These are phyloP conservation scores for Dexiosoma caninum DNA, from an alignment of 2,888 invertebrate species.

Conservation along the genomic window DNA sequence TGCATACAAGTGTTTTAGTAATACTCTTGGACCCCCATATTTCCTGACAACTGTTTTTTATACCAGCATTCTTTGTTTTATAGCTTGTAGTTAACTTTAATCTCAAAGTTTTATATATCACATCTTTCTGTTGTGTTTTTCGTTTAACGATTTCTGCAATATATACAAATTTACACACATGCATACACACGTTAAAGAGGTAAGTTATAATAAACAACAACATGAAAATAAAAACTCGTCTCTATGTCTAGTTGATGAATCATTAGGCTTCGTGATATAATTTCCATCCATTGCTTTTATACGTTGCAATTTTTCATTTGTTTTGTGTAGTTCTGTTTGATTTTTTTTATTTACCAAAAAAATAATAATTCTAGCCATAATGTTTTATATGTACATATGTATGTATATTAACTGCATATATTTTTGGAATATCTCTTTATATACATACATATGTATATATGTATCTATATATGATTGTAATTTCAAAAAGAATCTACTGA, in stretches of 20 bases:
- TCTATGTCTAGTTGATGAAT: constrained; percentile 46
- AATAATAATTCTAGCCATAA: too few relatives aligned
- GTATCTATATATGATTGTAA: too few relatives aligned
- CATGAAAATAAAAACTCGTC: constrained; percentile 16
- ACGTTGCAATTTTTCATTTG: too few relatives aligned
- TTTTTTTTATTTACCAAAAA: not conserved
- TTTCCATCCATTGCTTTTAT: too few relatives aligned
- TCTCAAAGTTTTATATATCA: not conserved
- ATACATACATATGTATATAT: too few relatives aligned
- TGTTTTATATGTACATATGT: too few relatives aligned
- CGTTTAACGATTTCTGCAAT: not conserved
- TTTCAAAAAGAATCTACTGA: too few relatives aligned
- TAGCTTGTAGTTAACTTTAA: not conserved
- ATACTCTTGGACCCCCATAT: not conserved
- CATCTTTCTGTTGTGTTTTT: not conserved
- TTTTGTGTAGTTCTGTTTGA: too few relatives aligned
- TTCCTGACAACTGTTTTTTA: not conserved
- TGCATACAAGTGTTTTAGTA: not conserved
- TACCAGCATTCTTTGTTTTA: not conserved
- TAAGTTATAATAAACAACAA: constrained; percentile 9
- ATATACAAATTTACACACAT: not conserved
- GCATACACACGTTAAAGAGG: not conserved
- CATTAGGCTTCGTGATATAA: constrained; percentile 29
- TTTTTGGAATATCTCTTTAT: too few relatives aligned
- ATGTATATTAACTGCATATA: too few relatives aligned